These are phyloP conservation scores for Thamnophis sirtalis DNA, from an alignment of 2,113 vertebrate species.

Conservation along the genomic window DNA sequence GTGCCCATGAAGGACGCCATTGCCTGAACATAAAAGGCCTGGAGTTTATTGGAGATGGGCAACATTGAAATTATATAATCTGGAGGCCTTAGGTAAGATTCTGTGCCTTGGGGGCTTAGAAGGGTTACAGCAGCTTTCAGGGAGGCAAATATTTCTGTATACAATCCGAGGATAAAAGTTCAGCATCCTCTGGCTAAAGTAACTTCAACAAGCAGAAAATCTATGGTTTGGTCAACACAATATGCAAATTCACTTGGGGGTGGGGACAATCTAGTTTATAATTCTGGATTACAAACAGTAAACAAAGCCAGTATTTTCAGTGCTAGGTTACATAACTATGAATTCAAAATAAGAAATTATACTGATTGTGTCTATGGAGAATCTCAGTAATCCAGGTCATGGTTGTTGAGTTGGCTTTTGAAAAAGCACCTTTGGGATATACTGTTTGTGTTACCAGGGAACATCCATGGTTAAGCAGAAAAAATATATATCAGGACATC, in stretches of 20 bases:
- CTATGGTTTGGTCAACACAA: not conserved
- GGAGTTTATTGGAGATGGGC: not conserved
- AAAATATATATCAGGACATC: too few species aligned
- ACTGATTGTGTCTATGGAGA: not conserved
- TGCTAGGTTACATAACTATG: not conserved
- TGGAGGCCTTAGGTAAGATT: not conserved
- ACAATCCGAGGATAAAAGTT: not conserved
- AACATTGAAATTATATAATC: not conserved
- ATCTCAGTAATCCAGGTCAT: not conserved
- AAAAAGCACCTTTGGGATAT: not conserved
- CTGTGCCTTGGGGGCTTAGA: not conserved
- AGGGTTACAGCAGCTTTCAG: not conserved
- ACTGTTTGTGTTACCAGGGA: not conserved
- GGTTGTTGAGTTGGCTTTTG: not conserved
- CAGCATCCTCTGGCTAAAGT: not conserved
- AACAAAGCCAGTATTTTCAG: not conserved
- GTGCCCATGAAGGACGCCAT: not conserved
- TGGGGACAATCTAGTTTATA: not conserved
- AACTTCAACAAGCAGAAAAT: not conserved
- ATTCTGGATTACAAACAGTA: not conserved
- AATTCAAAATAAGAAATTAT: not conserved
- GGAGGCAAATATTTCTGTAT: not conserved
- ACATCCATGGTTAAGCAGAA: not conserved
- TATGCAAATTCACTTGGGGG: not conserved
- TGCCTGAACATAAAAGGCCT: not conserved